phyloP scores from a whole-genome alignment of 2,113 vertebrate species.

The Tapirus terrestris region DNA sequence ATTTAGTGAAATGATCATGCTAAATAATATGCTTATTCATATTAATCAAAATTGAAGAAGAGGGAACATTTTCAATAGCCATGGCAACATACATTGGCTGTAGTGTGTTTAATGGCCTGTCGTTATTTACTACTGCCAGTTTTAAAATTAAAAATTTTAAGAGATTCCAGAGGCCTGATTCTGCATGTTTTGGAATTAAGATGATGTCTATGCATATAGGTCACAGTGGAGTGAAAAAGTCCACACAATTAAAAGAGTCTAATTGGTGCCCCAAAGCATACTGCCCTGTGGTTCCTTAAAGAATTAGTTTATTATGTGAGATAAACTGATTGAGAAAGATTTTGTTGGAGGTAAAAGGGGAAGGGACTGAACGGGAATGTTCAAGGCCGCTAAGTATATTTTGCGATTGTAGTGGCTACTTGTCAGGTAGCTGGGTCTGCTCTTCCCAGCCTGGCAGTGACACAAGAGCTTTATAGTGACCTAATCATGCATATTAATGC shows the following conservation, averaged over 20 bases:
- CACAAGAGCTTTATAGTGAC: neutral
- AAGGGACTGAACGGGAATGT: neutral
- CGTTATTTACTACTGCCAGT: neutral
- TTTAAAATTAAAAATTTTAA: constrained; percentile 29
- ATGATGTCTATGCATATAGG: neutral
- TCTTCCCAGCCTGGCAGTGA: neutral
- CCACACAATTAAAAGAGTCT: neutral
- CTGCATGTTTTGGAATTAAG: neutral
- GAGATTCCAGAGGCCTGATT: neutral
- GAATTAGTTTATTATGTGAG: neutral
- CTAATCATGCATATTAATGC: neutral
- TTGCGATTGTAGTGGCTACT: neutral
- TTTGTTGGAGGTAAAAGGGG: neutral
- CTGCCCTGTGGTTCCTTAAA: neutral
- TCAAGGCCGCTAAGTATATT: too few relatives aligned
- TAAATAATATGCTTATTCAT: neutral
- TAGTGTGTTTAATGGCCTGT: neutral
- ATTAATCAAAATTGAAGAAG: neutral
- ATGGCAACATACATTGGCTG: neutral
- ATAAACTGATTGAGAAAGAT: neutral
- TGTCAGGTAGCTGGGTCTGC: neutral
- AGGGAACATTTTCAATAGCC: neutral
- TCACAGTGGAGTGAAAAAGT: neutral
- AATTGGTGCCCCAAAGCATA: neutral
- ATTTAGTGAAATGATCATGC: neutral